Conservation (phyloP, 2,888 invertebrate genomes). For the Neoaliturus tenellus region DNA sequence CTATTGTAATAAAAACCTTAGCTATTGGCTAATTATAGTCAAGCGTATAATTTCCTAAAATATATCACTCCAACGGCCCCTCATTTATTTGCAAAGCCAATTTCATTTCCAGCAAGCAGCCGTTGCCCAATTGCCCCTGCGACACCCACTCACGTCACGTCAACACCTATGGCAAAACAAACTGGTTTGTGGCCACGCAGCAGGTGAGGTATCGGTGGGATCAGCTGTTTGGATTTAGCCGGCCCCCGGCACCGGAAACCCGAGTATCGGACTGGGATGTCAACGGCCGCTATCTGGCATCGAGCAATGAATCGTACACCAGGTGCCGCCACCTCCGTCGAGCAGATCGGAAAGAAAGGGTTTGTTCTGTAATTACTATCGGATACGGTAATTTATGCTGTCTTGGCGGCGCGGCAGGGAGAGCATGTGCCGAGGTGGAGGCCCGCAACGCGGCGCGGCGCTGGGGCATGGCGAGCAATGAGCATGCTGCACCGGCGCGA, state of each 20-base stretch:
- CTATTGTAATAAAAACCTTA: no score
- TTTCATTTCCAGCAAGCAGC: no score
- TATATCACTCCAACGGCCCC: no score
- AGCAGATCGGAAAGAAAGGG: constrained; percentile 49
- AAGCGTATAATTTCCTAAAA: no score
- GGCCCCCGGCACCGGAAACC: constrained; percentile 32
- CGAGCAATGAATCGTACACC: constrained; percentile 53
- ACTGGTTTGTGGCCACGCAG: not conserved
- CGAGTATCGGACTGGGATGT: constrained; percentile 22
- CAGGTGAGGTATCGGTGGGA: constrained; percentile 10
- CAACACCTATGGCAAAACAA: not conserved
- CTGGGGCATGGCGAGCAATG: constrained; percentile 7
- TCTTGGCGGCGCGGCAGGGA: not conserved
- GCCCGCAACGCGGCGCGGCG: not conserved
- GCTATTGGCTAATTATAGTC: no score
- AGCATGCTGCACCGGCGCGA: not conserved
- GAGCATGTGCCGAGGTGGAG: not conserved
- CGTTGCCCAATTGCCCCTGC: no score
- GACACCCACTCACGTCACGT: no score
- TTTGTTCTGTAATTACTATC: constrained; percentile 52
- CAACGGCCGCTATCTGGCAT: constrained; percentile 42
- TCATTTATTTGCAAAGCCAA: no score
- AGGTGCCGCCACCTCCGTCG: constrained; percentile 7
- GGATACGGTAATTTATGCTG: constrained; percentile 52
- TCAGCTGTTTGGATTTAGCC: constrained; percentile 26